These are phyloP conservation scores for Melanocharis versteri DNA, from an alignment of 2,113 vertebrate species.

Conservation along the genomic window DNA sequence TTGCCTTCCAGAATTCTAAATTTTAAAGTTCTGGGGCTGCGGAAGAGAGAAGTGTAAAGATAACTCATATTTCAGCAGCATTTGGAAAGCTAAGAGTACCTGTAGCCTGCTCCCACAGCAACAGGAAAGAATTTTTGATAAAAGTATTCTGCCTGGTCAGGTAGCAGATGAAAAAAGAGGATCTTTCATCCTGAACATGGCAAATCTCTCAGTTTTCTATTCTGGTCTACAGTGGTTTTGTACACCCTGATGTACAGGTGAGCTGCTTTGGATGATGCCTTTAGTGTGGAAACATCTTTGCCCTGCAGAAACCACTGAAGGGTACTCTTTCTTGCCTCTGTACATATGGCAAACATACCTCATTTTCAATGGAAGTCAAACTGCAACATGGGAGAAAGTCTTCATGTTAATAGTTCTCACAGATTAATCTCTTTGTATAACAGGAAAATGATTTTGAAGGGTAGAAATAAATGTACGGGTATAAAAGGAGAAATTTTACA, in stretches of 20 bases:
- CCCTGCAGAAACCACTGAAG: neutral
- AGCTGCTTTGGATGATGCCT: neutral
- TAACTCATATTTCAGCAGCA: neutral
- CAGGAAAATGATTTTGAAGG: neutral
- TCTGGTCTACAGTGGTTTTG: neutral
- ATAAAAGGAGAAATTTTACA: neutral
- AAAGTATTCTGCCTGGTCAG: neutral
- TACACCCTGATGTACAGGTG: neutral
- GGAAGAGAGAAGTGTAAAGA: neutral
- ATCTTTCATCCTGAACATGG: neutral
- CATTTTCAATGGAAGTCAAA: neutral
- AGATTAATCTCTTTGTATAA: neutral
- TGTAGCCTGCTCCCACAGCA: neutral
- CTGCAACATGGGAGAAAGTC: neutral
- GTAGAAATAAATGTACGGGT: neutral
- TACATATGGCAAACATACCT: neutral
- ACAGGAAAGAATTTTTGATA: neutral
- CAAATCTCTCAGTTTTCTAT: neutral
- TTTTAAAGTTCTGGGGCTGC: neutral
- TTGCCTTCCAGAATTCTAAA: neutral
- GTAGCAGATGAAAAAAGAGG: neutral
- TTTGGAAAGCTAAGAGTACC: neutral
- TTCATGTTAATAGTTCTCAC: neutral
- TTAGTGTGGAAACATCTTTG: neutral
- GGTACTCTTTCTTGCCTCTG: neutral